phyloP scores from a whole-genome alignment of 2,888 invertebrate genomes.

The Harpalus rubripes region DNA sequence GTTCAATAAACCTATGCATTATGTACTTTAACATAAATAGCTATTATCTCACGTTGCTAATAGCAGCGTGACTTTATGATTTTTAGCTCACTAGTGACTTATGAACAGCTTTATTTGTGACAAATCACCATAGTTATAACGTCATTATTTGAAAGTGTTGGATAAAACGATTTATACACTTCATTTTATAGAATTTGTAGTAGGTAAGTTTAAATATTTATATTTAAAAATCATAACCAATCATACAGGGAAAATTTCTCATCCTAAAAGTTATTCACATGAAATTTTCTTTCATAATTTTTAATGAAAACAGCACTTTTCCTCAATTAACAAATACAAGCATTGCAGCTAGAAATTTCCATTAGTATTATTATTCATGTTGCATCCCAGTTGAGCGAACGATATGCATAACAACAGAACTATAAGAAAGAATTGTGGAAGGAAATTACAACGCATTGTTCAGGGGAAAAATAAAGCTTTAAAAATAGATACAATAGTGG shows the following conservation, averaged over 20 bases:
- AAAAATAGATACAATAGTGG: background rate
- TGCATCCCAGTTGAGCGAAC: conserved; percentile 13
- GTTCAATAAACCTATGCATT: no score
- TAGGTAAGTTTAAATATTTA: no score
- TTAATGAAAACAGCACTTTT: background rate
- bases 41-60: no score
- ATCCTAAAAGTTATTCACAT: background rate
- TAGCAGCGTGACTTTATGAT: no score
- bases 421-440: conserved; percentile 19
- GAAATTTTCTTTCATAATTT: background rate
- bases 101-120: no score
- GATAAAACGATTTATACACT: no score
- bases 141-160: no score
- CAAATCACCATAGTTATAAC: no score
- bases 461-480: background rate
- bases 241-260: background rate
- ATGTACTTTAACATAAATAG: no score
- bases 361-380: conserved; percentile 37
- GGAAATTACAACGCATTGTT: conserved; percentile 37
- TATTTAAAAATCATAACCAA: background rate
- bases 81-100: no score
- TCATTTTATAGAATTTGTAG: no score
- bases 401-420: conserved; percentile 30
- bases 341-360: conserved; percentile 11
- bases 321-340: background rate